Percentiles rank a stretch among this genome's conserved stretches.
phyloP scores from a whole-genome alignment of 2,113 vertebrate species.

The Illadopsis cleaveri region DNA sequence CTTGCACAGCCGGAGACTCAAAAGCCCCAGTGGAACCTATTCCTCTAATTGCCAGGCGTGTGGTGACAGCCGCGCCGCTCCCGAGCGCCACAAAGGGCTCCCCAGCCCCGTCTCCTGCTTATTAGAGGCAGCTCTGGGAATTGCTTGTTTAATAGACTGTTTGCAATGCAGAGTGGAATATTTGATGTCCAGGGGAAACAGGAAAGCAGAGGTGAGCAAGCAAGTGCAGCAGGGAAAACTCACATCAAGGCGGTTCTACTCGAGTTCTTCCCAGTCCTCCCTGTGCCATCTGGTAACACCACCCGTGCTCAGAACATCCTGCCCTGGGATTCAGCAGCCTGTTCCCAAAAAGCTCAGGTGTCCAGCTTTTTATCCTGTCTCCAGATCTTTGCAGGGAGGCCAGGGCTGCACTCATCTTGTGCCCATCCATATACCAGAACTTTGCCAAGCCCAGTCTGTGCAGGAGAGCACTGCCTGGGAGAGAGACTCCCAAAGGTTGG shows the following conservation, averaged over 20 bases:
- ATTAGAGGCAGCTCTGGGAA: slow-evolving; percentile 21
- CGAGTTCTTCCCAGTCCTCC: not conserved
- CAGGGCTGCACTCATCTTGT: not conserved
- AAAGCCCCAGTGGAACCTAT: slow-evolving; percentile 26
- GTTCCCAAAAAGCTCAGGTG: not conserved
- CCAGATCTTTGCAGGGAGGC: not conserved
- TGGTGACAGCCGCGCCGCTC: not conserved
- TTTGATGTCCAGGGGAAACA: not conserved
- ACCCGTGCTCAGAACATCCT: not conserved
- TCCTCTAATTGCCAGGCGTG: slow-evolving; percentile 13
- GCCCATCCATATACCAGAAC: not conserved
- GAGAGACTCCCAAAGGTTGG: not conserved
- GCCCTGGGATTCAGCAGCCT: not conserved
- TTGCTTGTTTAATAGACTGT: slow-evolving; percentile 19
- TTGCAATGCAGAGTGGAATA: not conserved
- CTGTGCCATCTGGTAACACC: not conserved
- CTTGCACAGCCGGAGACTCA: not conserved
- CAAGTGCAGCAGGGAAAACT: not conserved
- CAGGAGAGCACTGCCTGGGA: not conserved
- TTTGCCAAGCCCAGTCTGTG: not conserved
- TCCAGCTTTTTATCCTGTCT: not conserved
- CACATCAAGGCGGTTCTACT: not conserved
- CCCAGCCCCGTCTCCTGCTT: not conserved
- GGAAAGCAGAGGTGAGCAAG: not conserved
- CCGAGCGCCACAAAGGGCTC: slow-evolving; percentile 11